Conservation (phyloP, 1,140 invertebrate genomes). For the Lasioglossum baleicum region DNA sequence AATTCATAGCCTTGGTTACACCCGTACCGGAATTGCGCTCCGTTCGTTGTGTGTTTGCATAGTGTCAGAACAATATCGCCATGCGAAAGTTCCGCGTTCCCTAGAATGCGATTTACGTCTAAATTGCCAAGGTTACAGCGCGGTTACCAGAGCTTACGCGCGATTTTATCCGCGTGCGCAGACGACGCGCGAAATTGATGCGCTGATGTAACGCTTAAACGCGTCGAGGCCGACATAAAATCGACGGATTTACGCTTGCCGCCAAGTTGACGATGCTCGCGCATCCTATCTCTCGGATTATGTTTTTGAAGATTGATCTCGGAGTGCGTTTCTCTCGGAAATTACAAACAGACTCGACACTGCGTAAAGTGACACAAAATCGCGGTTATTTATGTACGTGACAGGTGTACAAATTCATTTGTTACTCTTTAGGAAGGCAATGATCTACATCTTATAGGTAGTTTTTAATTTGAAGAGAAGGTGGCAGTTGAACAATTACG, state of each 20-base stretch:
- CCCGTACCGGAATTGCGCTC: slow-evolving; percentile 70
- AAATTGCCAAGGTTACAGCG: slow-evolving; percentile 62
- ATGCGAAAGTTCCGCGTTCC: slow-evolving; percentile 56
- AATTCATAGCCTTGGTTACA: slow-evolving; percentile 72
- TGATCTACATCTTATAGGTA: no score
- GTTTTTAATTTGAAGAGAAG: no score
- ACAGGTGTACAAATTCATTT: no score
- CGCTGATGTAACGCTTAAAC: slow-evolving; percentile 30
- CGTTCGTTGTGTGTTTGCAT: slow-evolving; percentile 65
- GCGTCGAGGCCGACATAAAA: slow-evolving; percentile 29
- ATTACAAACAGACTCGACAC: no score
- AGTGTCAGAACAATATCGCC: slow-evolving; percentile 68
- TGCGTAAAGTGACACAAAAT: no score
- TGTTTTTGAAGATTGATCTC: neutral
- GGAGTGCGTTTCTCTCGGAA: no score
- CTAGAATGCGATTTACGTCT: slow-evolving; percentile 65
- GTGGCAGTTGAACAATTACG: no score
- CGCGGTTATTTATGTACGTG: no score
- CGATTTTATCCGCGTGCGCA: slow-evolving; percentile 9
- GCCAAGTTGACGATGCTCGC: neutral
- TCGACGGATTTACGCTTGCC: slow-evolving; percentile 29
- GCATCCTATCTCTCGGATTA: no score
- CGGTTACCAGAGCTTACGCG: slow-evolving; percentile 54
- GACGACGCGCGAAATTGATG: slow-evolving; percentile 2
- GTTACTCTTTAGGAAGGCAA: no score